phyloP scores from a whole-genome alignment of 1,140 invertebrate species.

The Nephila pilipes region DNA sequence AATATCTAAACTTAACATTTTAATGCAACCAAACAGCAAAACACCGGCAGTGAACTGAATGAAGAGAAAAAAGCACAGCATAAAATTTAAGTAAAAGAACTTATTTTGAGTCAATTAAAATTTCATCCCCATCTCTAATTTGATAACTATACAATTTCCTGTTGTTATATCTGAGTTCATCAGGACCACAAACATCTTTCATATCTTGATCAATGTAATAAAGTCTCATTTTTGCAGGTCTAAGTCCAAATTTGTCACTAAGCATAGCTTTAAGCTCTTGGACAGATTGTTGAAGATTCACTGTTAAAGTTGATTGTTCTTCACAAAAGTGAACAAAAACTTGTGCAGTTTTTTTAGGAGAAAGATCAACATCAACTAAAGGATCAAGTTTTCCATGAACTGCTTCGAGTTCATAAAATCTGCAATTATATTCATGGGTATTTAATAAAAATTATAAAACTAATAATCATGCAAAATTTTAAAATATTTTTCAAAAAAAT shows the following conservation, averaged over 20 bases:
- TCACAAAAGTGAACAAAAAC: conserved; percentile 90
- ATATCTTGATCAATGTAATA: conserved; percentile 90
- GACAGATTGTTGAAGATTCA: conserved; percentile 78
- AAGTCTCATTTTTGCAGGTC: conserved; percentile 90
- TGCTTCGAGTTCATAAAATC: conserved; percentile 89
- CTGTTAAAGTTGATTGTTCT: conserved; percentile 82
- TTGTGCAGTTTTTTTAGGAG: conserved; percentile 92
- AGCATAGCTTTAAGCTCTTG: conserved; percentile 78
- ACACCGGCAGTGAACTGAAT: conserved; percentile 1
- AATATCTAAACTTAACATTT: conserved; percentile 25
- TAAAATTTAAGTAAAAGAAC: conserved; percentile 5
- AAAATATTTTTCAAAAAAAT: no score
- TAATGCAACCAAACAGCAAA: conserved; percentile 13
- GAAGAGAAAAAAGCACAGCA: background rate
- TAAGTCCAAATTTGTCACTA: conserved; percentile 84
- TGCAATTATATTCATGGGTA: conserved; percentile 81
- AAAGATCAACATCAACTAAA: conserved; percentile 91
- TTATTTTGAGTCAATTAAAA: conserved; percentile 87
- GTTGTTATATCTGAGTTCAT: conserved; percentile 92
- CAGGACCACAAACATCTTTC: conserved; percentile 85
- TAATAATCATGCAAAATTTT: no score
- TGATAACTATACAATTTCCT: conserved; percentile 95
- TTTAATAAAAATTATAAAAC: background rate
- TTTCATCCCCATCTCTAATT: conserved; percentile 93
- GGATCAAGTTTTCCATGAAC: conserved; percentile 93